Percentiles rank a stretch among this genome's conserved stretches.
phyloP scores from a whole-genome alignment of 2,113 vertebrate genomes.

The Neolamprologus sp. region DNA sequence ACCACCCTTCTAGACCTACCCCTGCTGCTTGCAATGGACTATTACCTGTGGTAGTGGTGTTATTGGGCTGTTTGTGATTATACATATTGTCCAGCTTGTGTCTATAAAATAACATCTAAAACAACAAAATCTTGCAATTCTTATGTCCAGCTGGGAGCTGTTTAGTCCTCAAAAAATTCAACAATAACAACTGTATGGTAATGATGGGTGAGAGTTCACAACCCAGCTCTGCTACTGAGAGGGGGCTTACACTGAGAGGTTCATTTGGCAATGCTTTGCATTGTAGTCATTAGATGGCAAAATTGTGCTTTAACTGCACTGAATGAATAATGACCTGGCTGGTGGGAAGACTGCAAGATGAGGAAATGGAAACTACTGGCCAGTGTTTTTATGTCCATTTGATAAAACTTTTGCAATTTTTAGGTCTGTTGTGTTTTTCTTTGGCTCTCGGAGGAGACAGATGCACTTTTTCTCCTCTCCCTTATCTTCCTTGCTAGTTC shows the following conservation, averaged over 20 bases:
- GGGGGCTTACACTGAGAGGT: not conserved
- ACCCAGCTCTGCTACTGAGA: not conserved
- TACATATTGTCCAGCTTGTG: not conserved
- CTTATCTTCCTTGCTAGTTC: too few relatives aligned
- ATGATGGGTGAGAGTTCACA: not conserved
- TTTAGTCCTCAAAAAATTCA: not conserved
- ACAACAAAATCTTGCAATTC: not conserved
- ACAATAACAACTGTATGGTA: not conserved
- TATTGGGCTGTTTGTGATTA: not conserved
- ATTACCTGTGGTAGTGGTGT: not conserved
- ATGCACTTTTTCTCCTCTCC: fast-evolving
- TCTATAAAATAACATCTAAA: not conserved
- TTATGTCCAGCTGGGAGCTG: not conserved
- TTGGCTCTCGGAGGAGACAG: fast-evolving
- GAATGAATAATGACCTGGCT: not conserved
- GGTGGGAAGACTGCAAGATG: not conserved
- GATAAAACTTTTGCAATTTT: not conserved
- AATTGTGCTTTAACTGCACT: not conserved
- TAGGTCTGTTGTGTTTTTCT: not conserved
- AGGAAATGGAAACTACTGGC: not conserved
- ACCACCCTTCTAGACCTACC: not conserved
- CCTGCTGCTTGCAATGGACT: not conserved
- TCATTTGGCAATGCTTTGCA: not conserved
- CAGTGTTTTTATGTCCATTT: not conserved
- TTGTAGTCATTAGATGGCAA: not conserved